Percentiles rank a stretch among this genome's conserved stretches.
Conservation (phyloP, 2,888 invertebrate species). For the Napeogenes sylphis region DNA sequence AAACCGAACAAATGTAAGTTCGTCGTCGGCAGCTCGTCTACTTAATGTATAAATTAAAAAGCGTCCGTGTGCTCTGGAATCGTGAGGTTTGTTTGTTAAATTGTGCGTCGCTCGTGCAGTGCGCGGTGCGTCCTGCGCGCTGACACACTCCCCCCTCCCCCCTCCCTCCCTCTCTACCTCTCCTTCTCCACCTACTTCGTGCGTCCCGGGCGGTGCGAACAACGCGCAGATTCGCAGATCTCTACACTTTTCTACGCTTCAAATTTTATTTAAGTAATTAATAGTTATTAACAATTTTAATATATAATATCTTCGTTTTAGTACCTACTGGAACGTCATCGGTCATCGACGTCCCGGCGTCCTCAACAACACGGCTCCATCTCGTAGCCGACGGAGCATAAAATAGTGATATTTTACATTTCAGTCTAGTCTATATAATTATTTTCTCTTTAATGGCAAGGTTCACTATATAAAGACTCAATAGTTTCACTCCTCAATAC, state of each 20-base stretch:
- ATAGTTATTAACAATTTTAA: slow-evolving; percentile 63
- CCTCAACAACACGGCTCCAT: slow-evolving; percentile 68
- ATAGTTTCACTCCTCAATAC: slow-evolving; percentile 73
- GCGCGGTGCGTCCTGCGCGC: slow-evolving; percentile 31
- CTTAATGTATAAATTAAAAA: slow-evolving; percentile 73
- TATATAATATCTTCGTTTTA: slow-evolving; percentile 53
- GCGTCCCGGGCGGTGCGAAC: slow-evolving; percentile 28
- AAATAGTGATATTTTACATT: slow-evolving; percentile 78
- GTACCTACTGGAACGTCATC: slow-evolving; percentile 61
- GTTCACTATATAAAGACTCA: slow-evolving; percentile 76
- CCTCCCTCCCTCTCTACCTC: neutral
- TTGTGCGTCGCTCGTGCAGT: slow-evolving; percentile 64
- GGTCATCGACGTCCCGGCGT: slow-evolving; percentile 50
- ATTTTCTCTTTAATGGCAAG: slow-evolving; percentile 73
- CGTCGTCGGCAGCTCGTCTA: slow-evolving; percentile 64
- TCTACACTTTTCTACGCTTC: slow-evolving; percentile 52
- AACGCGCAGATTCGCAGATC: slow-evolving; percentile 38
- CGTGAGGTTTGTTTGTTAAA: slow-evolving; percentile 58
- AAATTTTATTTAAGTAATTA: slow-evolving; percentile 53
- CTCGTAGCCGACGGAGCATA: slow-evolving; percentile 76
- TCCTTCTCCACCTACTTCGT: neutral
- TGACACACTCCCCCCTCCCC: neutral
- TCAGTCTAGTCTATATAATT: slow-evolving; percentile 78
- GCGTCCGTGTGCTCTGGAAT: slow-evolving; percentile 68
- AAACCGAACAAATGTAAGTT: slow-evolving; percentile 68